Evolutionary conservation across 2,888 invertebrate genomes (phyloP).

Genomic region (Agapetus fuscipes): DNA sequence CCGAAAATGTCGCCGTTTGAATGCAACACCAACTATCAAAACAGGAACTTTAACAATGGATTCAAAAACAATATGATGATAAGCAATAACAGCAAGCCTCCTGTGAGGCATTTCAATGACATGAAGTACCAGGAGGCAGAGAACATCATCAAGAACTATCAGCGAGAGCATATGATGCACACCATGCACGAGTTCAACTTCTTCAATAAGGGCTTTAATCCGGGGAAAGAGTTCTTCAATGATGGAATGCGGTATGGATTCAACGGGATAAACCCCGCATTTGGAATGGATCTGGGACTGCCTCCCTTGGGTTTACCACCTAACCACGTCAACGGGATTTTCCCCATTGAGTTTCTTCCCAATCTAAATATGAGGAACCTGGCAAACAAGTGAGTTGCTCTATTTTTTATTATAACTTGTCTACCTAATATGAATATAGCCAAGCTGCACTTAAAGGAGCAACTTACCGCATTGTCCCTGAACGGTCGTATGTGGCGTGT

Average conservation of each 20-base stretch:
- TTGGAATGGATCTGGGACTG: no score
- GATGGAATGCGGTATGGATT: constrained; percentile 3
- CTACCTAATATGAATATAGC: no score
- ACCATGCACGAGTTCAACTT: background rate
- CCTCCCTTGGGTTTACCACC: constrained; percentile 10
- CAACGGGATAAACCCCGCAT: background rate
- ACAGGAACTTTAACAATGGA: constrained; percentile 3
- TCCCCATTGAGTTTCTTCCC: constrained; percentile 11
- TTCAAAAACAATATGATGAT: constrained; percentile 4
- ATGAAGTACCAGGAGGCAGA: constrained; percentile 9
- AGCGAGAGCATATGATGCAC: background rate
- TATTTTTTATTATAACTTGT: no score
- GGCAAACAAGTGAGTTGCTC: no score
- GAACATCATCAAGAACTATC: background rate
- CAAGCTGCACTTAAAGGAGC: no score
- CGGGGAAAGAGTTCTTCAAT: constrained; percentile 1
- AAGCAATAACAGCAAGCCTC: background rate
- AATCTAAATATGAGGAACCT: constrained; percentile 13
- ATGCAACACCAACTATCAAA: constrained; percentile 1
- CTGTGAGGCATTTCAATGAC: background rate
- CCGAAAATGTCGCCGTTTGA: background rate
- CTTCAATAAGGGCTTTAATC: background rate
- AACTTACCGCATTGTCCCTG: no score
- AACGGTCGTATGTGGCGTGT: no score
- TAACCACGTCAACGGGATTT: constrained; percentile 4